Conservation (phyloP, 2,113 vertebrate species). For the Pangasianodon gigas region DNA sequence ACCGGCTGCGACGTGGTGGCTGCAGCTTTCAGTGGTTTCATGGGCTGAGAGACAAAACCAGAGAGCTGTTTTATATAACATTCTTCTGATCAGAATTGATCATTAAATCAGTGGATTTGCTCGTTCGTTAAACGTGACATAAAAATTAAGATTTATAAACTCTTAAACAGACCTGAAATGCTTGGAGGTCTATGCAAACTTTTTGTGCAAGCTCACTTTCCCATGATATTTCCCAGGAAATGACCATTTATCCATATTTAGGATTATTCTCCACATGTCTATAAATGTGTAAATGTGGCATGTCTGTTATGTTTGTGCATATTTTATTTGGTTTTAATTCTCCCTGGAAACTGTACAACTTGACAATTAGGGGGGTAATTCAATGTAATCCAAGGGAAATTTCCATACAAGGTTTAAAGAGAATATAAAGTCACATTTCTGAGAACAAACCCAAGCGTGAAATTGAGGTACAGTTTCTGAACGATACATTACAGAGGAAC, state of each 20-base stretch:
- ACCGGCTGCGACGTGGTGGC: constrained; percentile 97
- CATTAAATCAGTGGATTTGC: neutral
- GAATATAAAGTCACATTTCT: neutral
- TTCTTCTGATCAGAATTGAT: neutral
- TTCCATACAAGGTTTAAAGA: neutral
- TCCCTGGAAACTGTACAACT: neutral
- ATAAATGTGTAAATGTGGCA: neutral
- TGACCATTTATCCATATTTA: neutral
- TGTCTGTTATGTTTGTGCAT: neutral
- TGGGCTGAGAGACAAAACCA: constrained; percentile 76
- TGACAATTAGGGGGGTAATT: neutral
- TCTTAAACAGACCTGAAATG: neutral
- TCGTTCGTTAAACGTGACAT: neutral
- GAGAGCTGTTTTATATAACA: neutral
- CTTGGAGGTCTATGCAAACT: neutral
- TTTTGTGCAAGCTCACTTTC: neutral
- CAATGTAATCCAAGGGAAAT: neutral
- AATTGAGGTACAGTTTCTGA: no score
- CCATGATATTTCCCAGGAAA: neutral
- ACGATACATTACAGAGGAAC: neutral
- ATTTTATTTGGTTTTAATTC: neutral
- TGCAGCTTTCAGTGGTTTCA: constrained; percentile 96
- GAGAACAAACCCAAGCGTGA: neutral
- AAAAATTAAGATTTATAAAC: neutral
- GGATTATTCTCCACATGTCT: neutral